Evolutionary conservation across 2,113 vertebrate genomes (phyloP), one percentile per base, ranked within the genome.

Genomic region (Oreocharis arfaki): DNA sequence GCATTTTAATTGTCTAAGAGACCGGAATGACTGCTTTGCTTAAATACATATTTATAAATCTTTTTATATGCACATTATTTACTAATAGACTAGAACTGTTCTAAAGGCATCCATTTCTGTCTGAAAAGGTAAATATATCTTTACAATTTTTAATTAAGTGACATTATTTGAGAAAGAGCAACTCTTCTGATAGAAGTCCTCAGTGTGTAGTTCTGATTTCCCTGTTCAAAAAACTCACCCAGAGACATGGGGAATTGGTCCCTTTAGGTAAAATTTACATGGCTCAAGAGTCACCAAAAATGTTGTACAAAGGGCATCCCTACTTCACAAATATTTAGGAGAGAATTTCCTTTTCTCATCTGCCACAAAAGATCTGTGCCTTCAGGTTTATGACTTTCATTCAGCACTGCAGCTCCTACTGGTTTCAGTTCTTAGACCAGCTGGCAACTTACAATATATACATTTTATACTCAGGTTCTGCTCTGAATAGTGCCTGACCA

Each of bases 11-110:
- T 97, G 95, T 94, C 94, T 85, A 90, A 93, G 95, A 95, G 87
- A 96, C 44, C 15, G 79, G 59, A 91, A 75, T 41, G 50, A 95
- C 69, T 96, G 79, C 85, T 96, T 95, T 75, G 50, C 69, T 90
- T 96, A 94, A 97, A 97, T 97, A 71, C 84, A 94, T 98, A 97
- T 97, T 97, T 97, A 97, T 95, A 97, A 96, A 90, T 74, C 57
- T 96, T 95, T 85, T 90, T 11, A 89, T 87, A 86, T 69, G 55
- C 91, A 94, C 80, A 80, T 96, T 97, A 96, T 97, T 97, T 97
- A 95, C 95, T 93, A 95, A 96, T 95, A 97, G 82, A 88, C 79
- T 95, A 77, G 90, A 96, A 76, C 46, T 55, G 33, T 75, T 97
- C 78, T 83, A 63, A 87, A 75, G 85, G 26, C 32, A 89, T 21